Evolutionary conservation across 2,797 vertebrate species (phyloP).

Genomic region (Characodon lateralis): DNA sequence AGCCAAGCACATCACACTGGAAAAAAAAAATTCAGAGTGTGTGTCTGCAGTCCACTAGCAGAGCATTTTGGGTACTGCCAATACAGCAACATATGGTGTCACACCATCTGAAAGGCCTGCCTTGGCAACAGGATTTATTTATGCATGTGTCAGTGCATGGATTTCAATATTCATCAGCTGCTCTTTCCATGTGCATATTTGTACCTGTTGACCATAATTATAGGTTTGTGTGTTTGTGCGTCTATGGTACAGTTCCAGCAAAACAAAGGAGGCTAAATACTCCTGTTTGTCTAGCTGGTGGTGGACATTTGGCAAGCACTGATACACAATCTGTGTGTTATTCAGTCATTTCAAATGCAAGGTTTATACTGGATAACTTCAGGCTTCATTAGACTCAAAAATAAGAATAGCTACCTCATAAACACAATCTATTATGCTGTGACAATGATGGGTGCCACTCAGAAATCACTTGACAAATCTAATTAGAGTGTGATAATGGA

Average conservation of each 20-base stretch:
- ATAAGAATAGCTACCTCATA: neutral
- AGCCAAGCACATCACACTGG: neutral
- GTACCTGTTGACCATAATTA: slow-evolving; percentile 5
- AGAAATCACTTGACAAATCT: slow-evolving; percentile 38
- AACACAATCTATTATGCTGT: neutral
- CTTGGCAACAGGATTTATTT: slow-evolving; percentile 39
- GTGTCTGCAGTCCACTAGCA: neutral
- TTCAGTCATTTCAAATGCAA: slow-evolving; percentile 7
- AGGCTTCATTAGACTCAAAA: neutral
- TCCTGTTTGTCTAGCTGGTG: slow-evolving; percentile 49
- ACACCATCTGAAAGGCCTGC: slow-evolving; percentile 31
- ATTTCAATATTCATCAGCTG: slow-evolving; percentile 8
- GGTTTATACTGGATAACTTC: neutral
- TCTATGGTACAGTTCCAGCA: slow-evolving; percentile 43
- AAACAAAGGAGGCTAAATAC: slow-evolving; percentile 57
- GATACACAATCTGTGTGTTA: slow-evolving; percentile 5
- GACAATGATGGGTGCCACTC: slow-evolving; percentile 1
- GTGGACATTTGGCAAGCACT: slow-evolving; percentile 31
- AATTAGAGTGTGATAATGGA: slow-evolving; percentile 37
- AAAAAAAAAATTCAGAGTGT: neutral
- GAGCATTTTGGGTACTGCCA: slow-evolving; percentile 17
- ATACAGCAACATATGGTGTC: slow-evolving; percentile 51
- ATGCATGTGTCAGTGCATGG: slow-evolving; percentile 23
- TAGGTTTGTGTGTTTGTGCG: slow-evolving; percentile 10
- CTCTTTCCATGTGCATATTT: slow-evolving; percentile 13